Evolutionary conservation across 2,113 vertebrate species (phyloP).

Genomic region (pig (Sus scrofa)): T2T-Sscrofa CM000822.6:65920001-65920500

Average conservation of each 20-base stretch:
- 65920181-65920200: neutral
- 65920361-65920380: neutral
- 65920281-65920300: neutral
- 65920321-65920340: neutral
- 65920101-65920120: neutral
- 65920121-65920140: neutral
- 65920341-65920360: neutral
- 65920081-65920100: neutral
- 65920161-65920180: neutral
- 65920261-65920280: neutral
- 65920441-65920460: constrained; percentile 14
- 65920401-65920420: neutral
- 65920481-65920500: too few relatives aligned
- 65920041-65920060: neutral
- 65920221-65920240: neutral
- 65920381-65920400: neutral
- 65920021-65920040: neutral
- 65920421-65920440: neutral
- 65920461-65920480: too few relatives aligned
- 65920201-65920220: neutral
- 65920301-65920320: neutral
- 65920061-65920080: neutral
- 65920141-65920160: neutral
- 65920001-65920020: neutral
- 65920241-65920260: neutral